Percentiles rank a stretch among this genome's conserved stretches.
These are phyloP conservation scores for Amiota communis DNA, from an alignment of 2,888 invertebrate genomes.

Conservation along the genomic window DNA sequence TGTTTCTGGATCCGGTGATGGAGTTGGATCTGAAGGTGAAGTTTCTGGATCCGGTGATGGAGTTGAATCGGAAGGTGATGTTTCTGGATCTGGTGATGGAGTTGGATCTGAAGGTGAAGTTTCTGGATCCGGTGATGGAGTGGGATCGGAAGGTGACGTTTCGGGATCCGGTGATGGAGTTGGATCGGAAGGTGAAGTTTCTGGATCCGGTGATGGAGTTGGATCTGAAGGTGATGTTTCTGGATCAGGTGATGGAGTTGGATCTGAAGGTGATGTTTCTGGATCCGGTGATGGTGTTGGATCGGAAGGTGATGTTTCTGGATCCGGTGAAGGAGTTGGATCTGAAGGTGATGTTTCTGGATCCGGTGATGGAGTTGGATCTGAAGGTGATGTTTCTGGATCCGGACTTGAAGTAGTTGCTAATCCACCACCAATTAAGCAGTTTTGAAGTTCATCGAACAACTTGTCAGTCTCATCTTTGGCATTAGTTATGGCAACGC, in stretches of 20 bases:
- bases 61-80: neutral
- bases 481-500: neutral
- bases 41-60: neutral
- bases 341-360: neutral
- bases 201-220: neutral
- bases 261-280: neutral
- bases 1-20: too few species aligned
- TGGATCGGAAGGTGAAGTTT: neutral
- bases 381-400: neutral
- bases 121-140: neutral
- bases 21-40: neutral
- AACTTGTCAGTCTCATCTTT: neutral
- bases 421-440: constrained; percentile 7
- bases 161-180: too few species aligned
- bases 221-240: neutral
- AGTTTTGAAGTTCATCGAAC: constrained; percentile 7
- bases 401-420: neutral
- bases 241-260: constrained; percentile 2
- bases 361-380: neutral
- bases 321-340: neutral
- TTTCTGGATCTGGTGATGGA: neutral
- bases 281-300: constrained; percentile 4
- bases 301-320: neutral
- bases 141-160: neutral
- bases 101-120: neutral